Evolutionary conservation across 2,113 vertebrate genomes (phyloP), one percentile per base, ranked within the genome.

Genomic region (Plotosus lineatus): DNA sequence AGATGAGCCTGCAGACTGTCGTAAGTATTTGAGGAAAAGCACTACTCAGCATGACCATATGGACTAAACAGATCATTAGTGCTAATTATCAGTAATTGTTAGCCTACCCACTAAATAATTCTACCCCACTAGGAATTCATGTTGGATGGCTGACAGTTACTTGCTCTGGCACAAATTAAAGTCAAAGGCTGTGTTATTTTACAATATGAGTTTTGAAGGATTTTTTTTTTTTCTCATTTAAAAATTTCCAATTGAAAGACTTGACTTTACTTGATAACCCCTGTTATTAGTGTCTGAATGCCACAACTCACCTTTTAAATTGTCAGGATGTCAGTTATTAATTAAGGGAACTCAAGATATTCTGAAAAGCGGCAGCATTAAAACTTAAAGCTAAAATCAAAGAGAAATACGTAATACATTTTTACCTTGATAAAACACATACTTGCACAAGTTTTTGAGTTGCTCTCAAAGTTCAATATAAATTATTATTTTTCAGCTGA

Each of bases 1-100:
- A 0, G 98, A 99, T 0, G 98, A 99, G 87, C 97, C 97, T 2
- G 84, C 95, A 1, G 96, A 98, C 83, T 99, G 98, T 61, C 97
- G 98, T 99, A 87, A 97, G 97, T 97, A 72, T 1, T 36, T 60
- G 8, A 63, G 48, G 33, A 75, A 38, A 36, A 36, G 36, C 40
- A 7, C 51, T 75, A 78, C 42, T 26, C 51, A 75, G 33, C 56
- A 21, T 65, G 53, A 73, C 71, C 71, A 81, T 63, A 81, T 81
- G 71, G 53, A 80, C 78, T 55, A 38, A 55, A 60, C 66, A 80
- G 31, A 80, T 74, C 69, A 72, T 81, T 75, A 75, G 23, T n/a
- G 31, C 50, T 60, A 76, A 82, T 82, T 69, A 46, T 82, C 61
- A 38, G 61, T 76, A 46, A 76, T 68, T 53, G 48, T 81, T 81